These are phyloP conservation scores for Eidolon dupreanum DNA, from an alignment of 2,797 vertebrate genomes.

Conservation along the genomic window DNA sequence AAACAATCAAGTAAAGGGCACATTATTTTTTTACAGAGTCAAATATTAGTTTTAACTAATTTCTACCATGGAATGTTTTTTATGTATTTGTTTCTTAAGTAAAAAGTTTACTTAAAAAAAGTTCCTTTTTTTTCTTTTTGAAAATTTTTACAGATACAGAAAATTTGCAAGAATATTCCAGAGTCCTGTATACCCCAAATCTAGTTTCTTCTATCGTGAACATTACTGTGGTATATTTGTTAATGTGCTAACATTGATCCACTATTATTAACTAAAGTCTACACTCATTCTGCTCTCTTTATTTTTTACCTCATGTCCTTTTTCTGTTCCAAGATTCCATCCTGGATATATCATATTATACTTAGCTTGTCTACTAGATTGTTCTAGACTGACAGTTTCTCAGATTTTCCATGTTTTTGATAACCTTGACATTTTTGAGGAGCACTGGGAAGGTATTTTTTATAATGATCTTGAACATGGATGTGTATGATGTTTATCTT, in stretches of 20 bases:
- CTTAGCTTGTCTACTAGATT: neutral
- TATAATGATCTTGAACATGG: neutral
- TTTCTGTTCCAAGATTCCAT: neutral
- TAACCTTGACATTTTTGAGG: neutral
- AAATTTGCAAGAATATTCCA: neutral
- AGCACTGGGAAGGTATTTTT: neutral
- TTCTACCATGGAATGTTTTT: neutral
- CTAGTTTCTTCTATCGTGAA: neutral
- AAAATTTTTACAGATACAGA: neutral
- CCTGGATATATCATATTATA: neutral
- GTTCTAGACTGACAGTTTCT: neutral
- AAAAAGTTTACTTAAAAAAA: too few species aligned
- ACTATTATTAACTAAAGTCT: neutral
- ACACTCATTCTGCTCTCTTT: neutral
- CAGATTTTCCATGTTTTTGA: neutral
- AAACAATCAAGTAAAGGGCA: neutral
- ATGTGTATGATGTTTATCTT: neutral
- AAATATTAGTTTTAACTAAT: neutral
- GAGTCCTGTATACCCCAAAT: neutral
- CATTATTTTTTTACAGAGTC: neutral
- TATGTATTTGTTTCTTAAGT: neutral
- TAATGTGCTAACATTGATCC: neutral
- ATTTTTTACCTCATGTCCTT: neutral
- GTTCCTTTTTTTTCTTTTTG: neutral
- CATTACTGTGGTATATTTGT: neutral